Conservation (phyloP, 1,140 invertebrate genomes). For the Drosophila santomea region DNA sequence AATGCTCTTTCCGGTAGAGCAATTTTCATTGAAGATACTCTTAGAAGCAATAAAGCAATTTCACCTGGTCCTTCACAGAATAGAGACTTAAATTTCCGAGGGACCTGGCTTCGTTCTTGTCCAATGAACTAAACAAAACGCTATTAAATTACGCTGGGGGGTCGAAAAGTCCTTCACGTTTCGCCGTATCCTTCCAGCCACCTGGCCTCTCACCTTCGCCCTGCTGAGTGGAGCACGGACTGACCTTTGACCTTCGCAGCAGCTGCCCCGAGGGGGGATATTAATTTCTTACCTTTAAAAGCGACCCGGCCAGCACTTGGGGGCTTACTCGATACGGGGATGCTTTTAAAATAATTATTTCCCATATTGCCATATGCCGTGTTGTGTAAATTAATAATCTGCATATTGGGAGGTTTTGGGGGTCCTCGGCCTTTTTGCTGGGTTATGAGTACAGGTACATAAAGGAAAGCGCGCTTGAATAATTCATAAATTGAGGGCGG, state of each 20-base stretch:
- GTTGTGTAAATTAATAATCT: constrained; percentile 67
- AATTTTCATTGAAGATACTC: constrained; percentile 2
- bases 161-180: constrained; percentile 20
- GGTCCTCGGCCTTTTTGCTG: not conserved
- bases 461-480: constrained; percentile 39
- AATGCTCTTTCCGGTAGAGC: constrained; percentile 1
- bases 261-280: constrained; percentile 25
- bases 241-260: constrained; percentile 31
- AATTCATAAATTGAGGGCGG: constrained; percentile 34
- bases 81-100: constrained; percentile 7
- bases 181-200: not conserved
- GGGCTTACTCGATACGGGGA: constrained; percentile 5
- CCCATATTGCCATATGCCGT: constrained; percentile 52
- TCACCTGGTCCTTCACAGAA: not conserved
- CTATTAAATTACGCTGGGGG: constrained; percentile 23
- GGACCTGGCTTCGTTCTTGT: constrained; percentile 5
- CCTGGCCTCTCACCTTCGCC: constrained; percentile 1
- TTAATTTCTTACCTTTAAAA: constrained; percentile 68
- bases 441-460: constrained; percentile 2
- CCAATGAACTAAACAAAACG: constrained; percentile 30
- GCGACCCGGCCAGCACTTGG: constrained; percentile 17
- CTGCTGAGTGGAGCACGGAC: not conserved
- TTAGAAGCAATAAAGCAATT: not conserved
- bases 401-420: constrained; percentile 5
- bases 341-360: constrained; percentile 48